These are phyloP conservation scores for Cherax destructor DNA, from an alignment of 1,140 invertebrate genomes.

Conservation along the genomic window DNA sequence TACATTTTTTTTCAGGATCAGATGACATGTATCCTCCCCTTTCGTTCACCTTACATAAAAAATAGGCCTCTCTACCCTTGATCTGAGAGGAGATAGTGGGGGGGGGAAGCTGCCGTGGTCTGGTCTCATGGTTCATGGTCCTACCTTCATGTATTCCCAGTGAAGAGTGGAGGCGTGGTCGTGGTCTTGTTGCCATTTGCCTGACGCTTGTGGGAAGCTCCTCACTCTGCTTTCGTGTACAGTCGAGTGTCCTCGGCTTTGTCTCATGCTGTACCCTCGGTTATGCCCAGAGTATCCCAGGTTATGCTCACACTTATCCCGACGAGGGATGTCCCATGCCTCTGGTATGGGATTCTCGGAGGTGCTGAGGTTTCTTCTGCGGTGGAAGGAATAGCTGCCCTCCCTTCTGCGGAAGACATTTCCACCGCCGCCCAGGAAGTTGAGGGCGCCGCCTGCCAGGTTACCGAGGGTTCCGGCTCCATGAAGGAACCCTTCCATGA, in stretches of 20 bases:
- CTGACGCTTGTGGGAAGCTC: neutral
- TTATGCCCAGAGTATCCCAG: neutral
- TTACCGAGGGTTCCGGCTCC: constrained; percentile 39
- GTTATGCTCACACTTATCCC: neutral
- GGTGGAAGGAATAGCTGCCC: constrained; percentile 55
- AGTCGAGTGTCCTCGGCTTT: neutral
- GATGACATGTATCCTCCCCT: neutral
- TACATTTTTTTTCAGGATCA: neutral
- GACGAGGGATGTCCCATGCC: neutral
- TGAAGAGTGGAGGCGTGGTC: neutral
- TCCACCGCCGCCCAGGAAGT: constrained; percentile 43
- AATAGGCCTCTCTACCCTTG: constrained; percentile 32
- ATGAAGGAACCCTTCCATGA: constrained; percentile 41
- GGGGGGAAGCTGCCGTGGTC: neutral
- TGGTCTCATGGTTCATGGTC: neutral
- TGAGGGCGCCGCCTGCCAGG: constrained; percentile 31
- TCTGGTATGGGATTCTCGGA: constrained; percentile 14
- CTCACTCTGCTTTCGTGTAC: neutral
- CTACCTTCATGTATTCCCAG: constrained; percentile 43
- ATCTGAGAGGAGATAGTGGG: constrained; percentile 27
- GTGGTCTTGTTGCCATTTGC: constrained; percentile 19
- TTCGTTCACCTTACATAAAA: neutral
- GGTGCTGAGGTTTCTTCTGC: constrained; percentile 23
- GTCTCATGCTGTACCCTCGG: constrained; percentile 10
- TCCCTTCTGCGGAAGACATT: constrained; percentile 33